phyloP scores from a whole-genome alignment of 2,888 invertebrate species.

The Amblyjoppa proteus region DNA sequence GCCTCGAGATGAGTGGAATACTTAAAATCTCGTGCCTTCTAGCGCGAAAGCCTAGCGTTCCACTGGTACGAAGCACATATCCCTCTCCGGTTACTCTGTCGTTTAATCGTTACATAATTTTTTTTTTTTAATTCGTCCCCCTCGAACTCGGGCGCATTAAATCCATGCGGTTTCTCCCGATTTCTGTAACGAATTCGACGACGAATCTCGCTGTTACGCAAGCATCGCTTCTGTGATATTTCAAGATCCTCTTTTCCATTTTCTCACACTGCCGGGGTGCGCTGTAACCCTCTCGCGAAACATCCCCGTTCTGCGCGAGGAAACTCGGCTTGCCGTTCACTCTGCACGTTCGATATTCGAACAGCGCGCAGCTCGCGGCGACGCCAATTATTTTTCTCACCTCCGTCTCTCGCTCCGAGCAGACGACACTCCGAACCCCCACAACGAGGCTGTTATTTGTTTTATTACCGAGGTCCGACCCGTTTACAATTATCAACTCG shows the following conservation, averaged over 20 bases:
- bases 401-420: slow-evolving; percentile 42
- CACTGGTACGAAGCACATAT: slow-evolving; percentile 73
- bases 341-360: slow-evolving; percentile 43
- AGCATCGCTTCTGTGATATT: neutral
- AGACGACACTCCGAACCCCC: slow-evolving; percentile 50
- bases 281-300: slow-evolving; percentile 8
- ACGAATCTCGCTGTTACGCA: slow-evolving; percentile 12
- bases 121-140: slow-evolving; percentile 69
- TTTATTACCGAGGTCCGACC: neutral
- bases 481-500: neutral
- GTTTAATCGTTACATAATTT: slow-evolving; percentile 76
- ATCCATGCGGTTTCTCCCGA: neutral
- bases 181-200: neutral
- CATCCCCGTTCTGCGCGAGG: neutral
- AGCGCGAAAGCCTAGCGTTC: slow-evolving; percentile 74
- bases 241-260: neutral
- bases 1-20: slow-evolving; percentile 79
- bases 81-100: slow-evolving; percentile 14
- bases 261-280: neutral
- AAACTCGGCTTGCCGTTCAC: neutral
- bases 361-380: slow-evolving; percentile 36
- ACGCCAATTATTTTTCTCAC: slow-evolving; percentile 16
- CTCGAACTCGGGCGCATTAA: neutral
- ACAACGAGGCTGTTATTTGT: slow-evolving; percentile 10
- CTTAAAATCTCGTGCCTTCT: slow-evolving; percentile 80